Evolutionary conservation across 2,797 vertebrate species (phyloP).

Genomic region (Pipistrellus pipistrellus): DNA sequence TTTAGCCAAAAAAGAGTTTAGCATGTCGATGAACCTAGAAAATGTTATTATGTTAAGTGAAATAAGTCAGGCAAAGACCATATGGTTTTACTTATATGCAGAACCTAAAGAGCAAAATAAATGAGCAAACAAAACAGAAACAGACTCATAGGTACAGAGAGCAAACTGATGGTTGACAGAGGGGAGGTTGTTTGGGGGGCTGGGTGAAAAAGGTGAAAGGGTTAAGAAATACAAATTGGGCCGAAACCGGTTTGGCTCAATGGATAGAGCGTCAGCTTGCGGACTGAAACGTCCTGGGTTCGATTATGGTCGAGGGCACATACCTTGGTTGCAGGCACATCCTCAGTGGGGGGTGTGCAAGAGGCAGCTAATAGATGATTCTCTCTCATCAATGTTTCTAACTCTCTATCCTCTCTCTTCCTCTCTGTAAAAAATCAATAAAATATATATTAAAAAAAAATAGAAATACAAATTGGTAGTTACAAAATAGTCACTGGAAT

Average conservation of each 20-base stretch:
- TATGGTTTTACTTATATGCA: not conserved
- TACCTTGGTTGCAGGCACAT: no score
- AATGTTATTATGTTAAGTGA: not conserved
- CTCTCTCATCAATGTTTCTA: no score
- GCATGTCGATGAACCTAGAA: not conserved
- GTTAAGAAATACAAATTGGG: not conserved
- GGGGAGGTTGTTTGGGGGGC: not conserved
- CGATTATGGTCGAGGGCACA: no score
- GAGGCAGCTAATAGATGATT: no score
- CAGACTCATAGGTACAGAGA: not conserved
- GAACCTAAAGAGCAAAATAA: not conserved
- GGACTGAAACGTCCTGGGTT: no score
- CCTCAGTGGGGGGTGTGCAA: no score
- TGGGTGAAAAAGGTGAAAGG: not conserved
- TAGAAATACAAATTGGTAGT: not conserved
- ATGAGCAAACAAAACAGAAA: not conserved
- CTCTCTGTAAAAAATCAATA: no score
- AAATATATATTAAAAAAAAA: no score
- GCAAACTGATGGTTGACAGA: not conserved
- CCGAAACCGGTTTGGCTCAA: no score
- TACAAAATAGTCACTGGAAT: not conserved
- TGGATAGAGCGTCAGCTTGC: no score
- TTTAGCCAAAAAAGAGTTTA: not conserved
- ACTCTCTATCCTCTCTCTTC: no score
- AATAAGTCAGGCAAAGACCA: not conserved